phyloP scores from a whole-genome alignment of 2,888 invertebrate species.

The Siphlonurus alternatus region DNA sequence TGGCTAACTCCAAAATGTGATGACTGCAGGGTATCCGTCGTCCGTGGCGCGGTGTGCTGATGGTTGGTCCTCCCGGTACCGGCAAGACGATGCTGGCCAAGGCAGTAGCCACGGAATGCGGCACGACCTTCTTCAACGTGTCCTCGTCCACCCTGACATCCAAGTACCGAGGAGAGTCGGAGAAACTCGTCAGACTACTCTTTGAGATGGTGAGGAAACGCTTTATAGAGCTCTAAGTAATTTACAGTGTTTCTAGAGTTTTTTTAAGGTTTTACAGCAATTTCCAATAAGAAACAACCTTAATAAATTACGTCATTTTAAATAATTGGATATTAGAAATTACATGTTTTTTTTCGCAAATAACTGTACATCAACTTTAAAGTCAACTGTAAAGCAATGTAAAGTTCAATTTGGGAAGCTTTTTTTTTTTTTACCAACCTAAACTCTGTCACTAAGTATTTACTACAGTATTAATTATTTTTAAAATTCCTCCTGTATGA shows the following conservation, averaged over 20 bases:
- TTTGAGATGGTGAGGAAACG: conserved; percentile 98
- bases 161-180: conserved; percentile 97
- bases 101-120: conserved; percentile 96
- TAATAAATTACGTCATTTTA: background rate
- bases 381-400: too few relatives aligned
- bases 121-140: conserved; percentile 94
- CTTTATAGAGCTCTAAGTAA: conserved; percentile 11
- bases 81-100: conserved; percentile 96
- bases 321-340: too few relatives aligned
- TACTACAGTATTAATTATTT: too few relatives aligned
- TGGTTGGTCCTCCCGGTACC: conserved; percentile 87
- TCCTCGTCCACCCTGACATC: conserved; percentile 95
- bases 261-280: conserved; percentile 11
- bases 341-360: too few relatives aligned
- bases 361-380: too few relatives aligned
- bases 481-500: too few relatives aligned
- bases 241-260: background rate
- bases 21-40: conserved; percentile 75
- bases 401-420: too few relatives aligned
- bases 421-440: too few relatives aligned
- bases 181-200: conserved; percentile 87
- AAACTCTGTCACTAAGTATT: too few relatives aligned
- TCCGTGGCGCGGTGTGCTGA: conserved; percentile 91
- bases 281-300: background rate
- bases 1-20: too few relatives aligned